Base-by-base conservation (phyloP, 2,113 vertebrate genomes). In the Petromus typicus region DNA sequence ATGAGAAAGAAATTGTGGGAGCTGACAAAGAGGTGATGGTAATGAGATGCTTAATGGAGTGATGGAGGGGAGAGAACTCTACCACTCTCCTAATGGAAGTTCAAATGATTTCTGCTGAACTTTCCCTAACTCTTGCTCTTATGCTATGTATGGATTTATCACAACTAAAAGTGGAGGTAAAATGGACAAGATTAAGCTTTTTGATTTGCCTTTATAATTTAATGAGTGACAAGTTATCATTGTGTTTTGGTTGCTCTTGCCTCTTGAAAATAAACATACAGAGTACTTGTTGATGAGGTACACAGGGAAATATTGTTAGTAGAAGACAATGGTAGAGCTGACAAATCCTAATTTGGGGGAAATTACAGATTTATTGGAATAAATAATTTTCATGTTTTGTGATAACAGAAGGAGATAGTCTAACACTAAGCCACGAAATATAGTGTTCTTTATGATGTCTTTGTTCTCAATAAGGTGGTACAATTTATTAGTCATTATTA, bases 1-100 rank as follows among this genome's bases (percentile, higher is more conserved):
- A 86, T 66, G 91, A 95, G 94, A 92, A 95, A 81, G 90, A 92
- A 97, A 96, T 82, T 95, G 92, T 97, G 95, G 56, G 83, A 95
- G 80, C 63, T 83, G 75, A 93, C 67, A 87, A 48, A 92, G 82
- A 95, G 56, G 81, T 93, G 85, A 94, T 94, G 94, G 66, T 94
- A 96, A 96, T 87, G 63, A 86, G 79, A 66, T 84, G 45, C 59
- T 97, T 97, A 94, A 92, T 97, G 92, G 79, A 64, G 61, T 95
- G 92, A 95, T 63, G n/a, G 90, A 87, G 61, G n/a, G n/a, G 45
- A 67, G 64, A 82, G 71, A 67, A 30, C 57, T 76, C 51, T 79
- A 81, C 75, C 23, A 30, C 66, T 88, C 8, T 87, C 67, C 84
- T 96, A 94, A 94, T 93, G 86, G 69, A 88, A 94, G 56, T 92